Evolutionary conservation across 1,140 invertebrate species (phyloP).

Genomic region (Bacillus rossius): DNA sequence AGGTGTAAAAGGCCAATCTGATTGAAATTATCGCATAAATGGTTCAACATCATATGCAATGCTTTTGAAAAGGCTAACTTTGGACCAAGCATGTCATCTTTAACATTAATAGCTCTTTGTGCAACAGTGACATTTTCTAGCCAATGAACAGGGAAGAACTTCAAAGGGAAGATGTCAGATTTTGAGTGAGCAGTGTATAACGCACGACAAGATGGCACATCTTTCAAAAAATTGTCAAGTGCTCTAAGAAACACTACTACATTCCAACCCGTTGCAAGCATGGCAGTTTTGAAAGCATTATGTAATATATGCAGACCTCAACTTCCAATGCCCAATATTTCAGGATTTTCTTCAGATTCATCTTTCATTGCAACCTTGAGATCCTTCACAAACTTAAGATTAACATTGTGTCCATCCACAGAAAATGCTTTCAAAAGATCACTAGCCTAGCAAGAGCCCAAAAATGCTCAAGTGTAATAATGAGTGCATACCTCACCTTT

Average conservation of each 20-base stretch:
- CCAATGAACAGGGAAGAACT: constrained; percentile 20
- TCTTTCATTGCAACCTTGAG: neutral
- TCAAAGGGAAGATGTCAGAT: constrained; percentile 13
- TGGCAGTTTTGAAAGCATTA: constrained; percentile 20
- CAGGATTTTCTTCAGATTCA: constrained; percentile 9
- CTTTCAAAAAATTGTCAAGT: constrained; percentile 17
- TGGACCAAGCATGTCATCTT: too few species aligned
- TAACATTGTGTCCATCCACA: too few species aligned
- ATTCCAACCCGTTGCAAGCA: constrained; percentile 14
- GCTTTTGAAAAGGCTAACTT: too few species aligned
- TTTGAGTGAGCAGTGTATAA: constrained; percentile 7
- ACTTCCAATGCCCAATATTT: constrained; percentile 17
- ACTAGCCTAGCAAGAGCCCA: too few species aligned
- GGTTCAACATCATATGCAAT: neutral
- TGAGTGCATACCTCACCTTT: too few species aligned
- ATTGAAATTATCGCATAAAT: neutral
- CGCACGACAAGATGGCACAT: constrained; percentile 14
- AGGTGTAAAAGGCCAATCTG: neutral
- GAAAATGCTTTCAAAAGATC: too few species aligned
- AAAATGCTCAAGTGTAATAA: too few species aligned
- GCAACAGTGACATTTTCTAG: constrained; percentile 16
- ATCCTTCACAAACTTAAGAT: too few species aligned
- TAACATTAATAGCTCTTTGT: neutral
- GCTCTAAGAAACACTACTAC: constrained; percentile 3
- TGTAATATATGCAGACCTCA: constrained; percentile 22